Percentiles rank a stretch among this genome's conserved stretches.
These are phyloP conservation scores for Glandiceps talaboti DNA, from an alignment of 53 echinoderm and acorn worm genomes.

Conservation along the genomic window DNA sequence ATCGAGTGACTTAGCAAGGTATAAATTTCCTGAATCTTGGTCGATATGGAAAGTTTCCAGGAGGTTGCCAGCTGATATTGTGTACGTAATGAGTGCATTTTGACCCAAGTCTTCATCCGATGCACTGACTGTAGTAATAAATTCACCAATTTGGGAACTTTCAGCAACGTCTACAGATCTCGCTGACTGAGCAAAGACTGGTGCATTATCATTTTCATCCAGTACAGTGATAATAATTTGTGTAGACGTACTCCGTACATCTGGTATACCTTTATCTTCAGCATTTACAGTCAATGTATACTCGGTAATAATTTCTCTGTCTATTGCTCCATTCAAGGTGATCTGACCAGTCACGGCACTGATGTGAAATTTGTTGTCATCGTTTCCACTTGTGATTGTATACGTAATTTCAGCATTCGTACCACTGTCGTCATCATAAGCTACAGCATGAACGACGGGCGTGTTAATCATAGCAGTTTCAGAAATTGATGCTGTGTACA, in stretches of 20 bases:
- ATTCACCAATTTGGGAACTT: slow-evolving; percentile 54
- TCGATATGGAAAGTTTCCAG: slow-evolving; percentile 53
- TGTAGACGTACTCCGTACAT: slow-evolving; percentile 24
- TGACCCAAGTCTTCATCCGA: slow-evolving; percentile 58
- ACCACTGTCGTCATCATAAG: slow-evolving; percentile 56
- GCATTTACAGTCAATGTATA: slow-evolving; percentile 56
- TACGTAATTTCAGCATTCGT: slow-evolving; percentile 79
- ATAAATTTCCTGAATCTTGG: slow-evolving; percentile 43
- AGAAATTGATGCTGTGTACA: slow-evolving; percentile 71
- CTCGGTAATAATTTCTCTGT: slow-evolving; percentile 44
- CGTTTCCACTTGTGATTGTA: slow-evolving; percentile 69
- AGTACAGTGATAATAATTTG: slow-evolving; percentile 54
- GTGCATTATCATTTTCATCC: slow-evolving; percentile 87
- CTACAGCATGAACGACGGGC: slow-evolving; percentile 60
- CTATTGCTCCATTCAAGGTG: slow-evolving; percentile 38
- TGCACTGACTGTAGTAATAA: slow-evolving; percentile 47
- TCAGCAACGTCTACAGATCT: slow-evolving; percentile 60
- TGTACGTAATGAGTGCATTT: slow-evolving; percentile 66
- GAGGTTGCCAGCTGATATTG: slow-evolving; percentile 52
- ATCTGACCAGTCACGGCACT: slow-evolving; percentile 61
- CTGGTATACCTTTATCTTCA: slow-evolving; percentile 47
- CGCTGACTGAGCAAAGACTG: slow-evolving; percentile 25
- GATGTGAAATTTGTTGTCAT: slow-evolving; percentile 47
- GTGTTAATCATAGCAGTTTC: slow-evolving; percentile 59
- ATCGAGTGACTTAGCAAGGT: slow-evolving; percentile 64